Percentiles rank a stretch among this genome's conserved stretches.
These are phyloP conservation scores for Mya arenaria DNA, from an alignment of 1,140 invertebrate species.

Conservation along the genomic window DNA sequence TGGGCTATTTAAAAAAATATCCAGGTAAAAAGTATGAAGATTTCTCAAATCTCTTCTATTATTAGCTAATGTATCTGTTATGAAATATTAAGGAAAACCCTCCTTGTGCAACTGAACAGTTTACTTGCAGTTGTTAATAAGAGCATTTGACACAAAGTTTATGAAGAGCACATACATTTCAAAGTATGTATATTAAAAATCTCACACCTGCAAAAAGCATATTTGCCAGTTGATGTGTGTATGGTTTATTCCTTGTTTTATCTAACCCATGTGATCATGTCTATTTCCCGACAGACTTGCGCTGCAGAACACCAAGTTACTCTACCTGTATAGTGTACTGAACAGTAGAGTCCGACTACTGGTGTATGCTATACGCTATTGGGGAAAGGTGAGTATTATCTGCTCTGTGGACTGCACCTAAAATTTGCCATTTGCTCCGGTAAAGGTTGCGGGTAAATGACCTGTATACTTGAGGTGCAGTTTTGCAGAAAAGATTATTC, in stretches of 20 bases:
- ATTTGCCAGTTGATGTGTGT: neutral
- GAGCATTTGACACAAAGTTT: too few relatives aligned
- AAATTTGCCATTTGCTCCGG: neutral
- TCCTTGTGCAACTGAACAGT: too few relatives aligned
- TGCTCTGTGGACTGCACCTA: neutral
- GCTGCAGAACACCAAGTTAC: slow-evolving; percentile 61
- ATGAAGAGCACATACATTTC: too few relatives aligned
- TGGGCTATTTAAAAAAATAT: too few relatives aligned
- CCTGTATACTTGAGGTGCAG: too few relatives aligned
- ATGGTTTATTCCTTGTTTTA: neutral
- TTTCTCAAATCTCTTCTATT: too few relatives aligned
- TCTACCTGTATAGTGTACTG: slow-evolving; percentile 54
- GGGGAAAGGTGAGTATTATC: slow-evolving; percentile 57
- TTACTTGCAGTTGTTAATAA: too few relatives aligned
- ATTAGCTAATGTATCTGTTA: too few relatives aligned
- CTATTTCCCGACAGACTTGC: slow-evolving; percentile 55
- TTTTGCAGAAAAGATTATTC: too few relatives aligned
- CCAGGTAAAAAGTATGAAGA: too few relatives aligned
- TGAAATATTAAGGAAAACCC: too few relatives aligned
- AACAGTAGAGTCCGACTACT: slow-evolving; percentile 61
- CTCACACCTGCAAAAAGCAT: neutral
- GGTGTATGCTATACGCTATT: slow-evolving; percentile 63
- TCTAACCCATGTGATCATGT: neutral
- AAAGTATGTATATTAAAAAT: neutral
- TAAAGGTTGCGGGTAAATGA: neutral